These are phyloP conservation scores for Propithecus coquereli DNA, from an alignment of 2,113 vertebrate species.

Conservation along the genomic window DNA sequence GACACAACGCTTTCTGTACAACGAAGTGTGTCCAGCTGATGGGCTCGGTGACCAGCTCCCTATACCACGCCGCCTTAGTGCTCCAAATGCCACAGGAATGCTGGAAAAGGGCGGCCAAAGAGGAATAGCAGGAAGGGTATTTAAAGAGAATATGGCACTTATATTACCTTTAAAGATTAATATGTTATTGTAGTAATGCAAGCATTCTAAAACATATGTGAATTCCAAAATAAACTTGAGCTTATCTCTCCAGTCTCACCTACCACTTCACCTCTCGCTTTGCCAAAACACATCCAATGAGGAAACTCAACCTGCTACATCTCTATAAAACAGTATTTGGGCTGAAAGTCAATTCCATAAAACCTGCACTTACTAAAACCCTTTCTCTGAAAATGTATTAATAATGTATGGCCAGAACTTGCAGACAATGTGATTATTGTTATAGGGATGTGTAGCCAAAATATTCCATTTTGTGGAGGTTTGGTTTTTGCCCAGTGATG, in stretches of 20 bases:
- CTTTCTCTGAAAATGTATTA: conserved; percentile 20
- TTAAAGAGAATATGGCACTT: background rate
- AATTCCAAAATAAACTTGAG: conserved; percentile 22
- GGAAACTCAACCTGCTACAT: background rate
- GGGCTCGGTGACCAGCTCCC: background rate
- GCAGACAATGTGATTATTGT: background rate
- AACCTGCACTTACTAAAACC: background rate
- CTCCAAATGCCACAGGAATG: background rate
- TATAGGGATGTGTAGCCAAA: conserved; percentile 11
- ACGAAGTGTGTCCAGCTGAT: background rate
- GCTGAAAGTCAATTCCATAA: conserved; percentile 10
- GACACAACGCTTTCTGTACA: background rate
- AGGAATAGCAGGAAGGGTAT: background rate
- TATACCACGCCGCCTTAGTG: rapidly evolving
- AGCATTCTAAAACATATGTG: background rate
- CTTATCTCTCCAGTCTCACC: background rate
- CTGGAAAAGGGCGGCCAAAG: background rate
- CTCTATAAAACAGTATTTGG: background rate
- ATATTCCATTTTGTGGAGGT: background rate
- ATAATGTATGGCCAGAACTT: conserved; percentile 34
- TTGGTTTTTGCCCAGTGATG: conserved; percentile 47
- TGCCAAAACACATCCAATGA: background rate
- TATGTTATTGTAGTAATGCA: background rate
- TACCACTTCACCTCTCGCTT: background rate
- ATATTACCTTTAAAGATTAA: background rate